Evolutionary conservation across 2,113 vertebrate species (phyloP).

Genomic region (Neodon shergylaensis): DNA sequence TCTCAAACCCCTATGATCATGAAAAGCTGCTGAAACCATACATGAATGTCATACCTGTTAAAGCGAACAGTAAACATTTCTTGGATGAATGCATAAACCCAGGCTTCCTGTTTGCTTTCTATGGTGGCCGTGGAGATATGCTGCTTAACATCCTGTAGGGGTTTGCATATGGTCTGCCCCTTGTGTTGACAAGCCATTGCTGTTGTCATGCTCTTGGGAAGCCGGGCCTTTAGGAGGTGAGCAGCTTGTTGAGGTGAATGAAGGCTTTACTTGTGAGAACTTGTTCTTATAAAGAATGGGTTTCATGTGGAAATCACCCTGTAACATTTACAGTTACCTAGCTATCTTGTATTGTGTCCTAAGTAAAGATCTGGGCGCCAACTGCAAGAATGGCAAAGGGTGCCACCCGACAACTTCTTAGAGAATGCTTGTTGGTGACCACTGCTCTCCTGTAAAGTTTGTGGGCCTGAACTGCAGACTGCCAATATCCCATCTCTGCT

Average conservation of each 20-base stretch:
- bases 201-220: neutral
- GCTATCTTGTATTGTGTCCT: neutral
- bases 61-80: neutral
- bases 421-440: neutral
- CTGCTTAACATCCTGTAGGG: neutral
- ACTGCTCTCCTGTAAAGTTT: neutral
- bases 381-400: neutral
- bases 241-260: neutral
- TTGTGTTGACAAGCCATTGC: neutral
- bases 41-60: neutral
- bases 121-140: neutral
- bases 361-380: neutral
- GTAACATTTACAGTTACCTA: neutral
- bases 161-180: neutral
- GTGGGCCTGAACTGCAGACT: neutral
- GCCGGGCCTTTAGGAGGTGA: neutral
- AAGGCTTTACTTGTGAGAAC: neutral
- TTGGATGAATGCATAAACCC: neutral
- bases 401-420: neutral
- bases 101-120: neutral
- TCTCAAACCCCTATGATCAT: neutral
- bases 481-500: neutral
- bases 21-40: neutral
- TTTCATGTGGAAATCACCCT: neutral
- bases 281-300: neutral